These are phyloP conservation scores for Leucophenga maculata DNA, from an alignment of 2,888 invertebrate genomes.

Conservation along the genomic window DNA sequence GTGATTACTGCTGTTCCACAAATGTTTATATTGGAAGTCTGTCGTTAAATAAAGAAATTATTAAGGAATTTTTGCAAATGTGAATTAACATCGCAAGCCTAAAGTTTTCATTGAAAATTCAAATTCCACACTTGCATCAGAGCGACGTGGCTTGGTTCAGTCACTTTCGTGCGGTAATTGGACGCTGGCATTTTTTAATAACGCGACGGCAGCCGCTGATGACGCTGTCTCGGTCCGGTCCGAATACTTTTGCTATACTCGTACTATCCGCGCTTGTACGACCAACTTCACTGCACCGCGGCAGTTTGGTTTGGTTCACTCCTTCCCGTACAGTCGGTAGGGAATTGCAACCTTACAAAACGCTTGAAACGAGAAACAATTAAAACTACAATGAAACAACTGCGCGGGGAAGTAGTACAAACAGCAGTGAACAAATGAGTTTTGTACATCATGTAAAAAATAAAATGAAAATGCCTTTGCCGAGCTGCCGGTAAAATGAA, in stretches of 20 bases:
- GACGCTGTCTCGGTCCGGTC: constrained; percentile 42
- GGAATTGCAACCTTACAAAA: constrained; percentile 21
- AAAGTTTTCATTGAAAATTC: constrained; percentile 29
- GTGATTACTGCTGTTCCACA: background rate
- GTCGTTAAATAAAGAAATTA: constrained; percentile 53
- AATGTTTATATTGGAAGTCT: background rate
- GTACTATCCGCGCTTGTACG: constrained; percentile 11
- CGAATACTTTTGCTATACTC: constrained; percentile 32
- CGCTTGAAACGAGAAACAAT: constrained; percentile 21
- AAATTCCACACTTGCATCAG: constrained; percentile 27
- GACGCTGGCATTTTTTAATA: constrained; percentile 58
- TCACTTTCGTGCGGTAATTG: constrained; percentile 56
- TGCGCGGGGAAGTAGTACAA: background rate
- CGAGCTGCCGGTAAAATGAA: background rate
- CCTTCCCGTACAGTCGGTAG: background rate
- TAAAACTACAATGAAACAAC: constrained; percentile 22
- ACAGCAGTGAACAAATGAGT: constrained; percentile 19
- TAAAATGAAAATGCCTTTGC: background rate
- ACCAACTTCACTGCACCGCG: constrained; percentile 52
- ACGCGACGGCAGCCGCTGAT: constrained; percentile 31
- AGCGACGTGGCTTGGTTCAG: background rate
- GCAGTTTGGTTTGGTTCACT: background rate
- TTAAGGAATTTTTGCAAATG: constrained; percentile 49
- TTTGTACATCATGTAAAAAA: constrained; percentile 2
- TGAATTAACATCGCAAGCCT: constrained; percentile 23